A percentile compares a stretch with the other conserved stretches of the same genome.
Conservation (phyloP, 2,888 invertebrate genomes). For the Acleris emargana region DNA sequence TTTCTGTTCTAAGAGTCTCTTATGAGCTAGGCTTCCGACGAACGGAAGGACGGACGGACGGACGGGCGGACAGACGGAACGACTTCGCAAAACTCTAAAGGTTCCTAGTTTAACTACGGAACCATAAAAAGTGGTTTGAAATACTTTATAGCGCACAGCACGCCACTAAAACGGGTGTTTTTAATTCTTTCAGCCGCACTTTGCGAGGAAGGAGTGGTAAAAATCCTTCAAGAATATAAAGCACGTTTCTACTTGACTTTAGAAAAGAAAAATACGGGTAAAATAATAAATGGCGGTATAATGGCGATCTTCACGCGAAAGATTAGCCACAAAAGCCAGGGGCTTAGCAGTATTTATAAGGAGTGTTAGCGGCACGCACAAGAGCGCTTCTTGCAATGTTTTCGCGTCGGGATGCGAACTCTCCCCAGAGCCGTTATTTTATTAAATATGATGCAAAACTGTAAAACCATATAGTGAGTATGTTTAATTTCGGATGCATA, state of each 20-base stretch:
- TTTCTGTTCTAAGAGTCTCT: too few species aligned
- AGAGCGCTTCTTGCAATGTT: constrained; percentile 49
- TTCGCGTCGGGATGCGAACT: constrained; percentile 11
- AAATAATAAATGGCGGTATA: constrained; percentile 81
- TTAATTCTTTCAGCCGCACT: constrained; percentile 67
- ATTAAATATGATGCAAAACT: neutral
- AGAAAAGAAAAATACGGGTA: constrained; percentile 71
- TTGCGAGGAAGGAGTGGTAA: constrained; percentile 54
- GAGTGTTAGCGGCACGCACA: constrained; percentile 75
- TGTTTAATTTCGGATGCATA: too few species aligned
- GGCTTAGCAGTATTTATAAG: constrained; percentile 83
- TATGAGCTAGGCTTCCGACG: too few species aligned
- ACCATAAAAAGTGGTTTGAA: constrained; percentile 70
- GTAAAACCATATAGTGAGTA: too few species aligned
- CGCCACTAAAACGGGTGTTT: constrained; percentile 66
- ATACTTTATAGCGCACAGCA: constrained; percentile 64
- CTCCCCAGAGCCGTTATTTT: neutral
- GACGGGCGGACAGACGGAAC: too few species aligned
- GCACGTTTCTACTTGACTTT: constrained; percentile 71
- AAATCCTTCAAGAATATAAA: constrained; percentile 66
- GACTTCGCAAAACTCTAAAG: too few species aligned
- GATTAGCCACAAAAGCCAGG: constrained; percentile 81
- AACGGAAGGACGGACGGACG: too few species aligned
- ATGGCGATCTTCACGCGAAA: constrained; percentile 81
- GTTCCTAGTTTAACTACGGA: too few species aligned